Evolutionary conservation across 2,797 vertebrate species (phyloP).

Genomic region (Artibeus lituratus): DNA sequence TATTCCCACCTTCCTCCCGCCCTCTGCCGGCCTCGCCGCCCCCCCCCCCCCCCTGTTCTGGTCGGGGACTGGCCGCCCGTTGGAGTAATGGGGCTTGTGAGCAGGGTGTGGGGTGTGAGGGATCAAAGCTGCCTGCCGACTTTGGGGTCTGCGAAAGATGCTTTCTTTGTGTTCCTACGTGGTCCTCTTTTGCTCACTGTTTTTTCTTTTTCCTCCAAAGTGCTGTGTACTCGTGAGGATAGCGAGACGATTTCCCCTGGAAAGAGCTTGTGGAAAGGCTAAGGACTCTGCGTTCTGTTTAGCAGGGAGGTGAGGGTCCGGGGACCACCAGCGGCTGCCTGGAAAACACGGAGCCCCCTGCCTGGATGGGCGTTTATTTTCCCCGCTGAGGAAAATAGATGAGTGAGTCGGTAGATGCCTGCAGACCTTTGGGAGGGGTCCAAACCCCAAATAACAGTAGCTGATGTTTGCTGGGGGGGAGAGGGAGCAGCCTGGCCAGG

Average conservation of each 20-base stretch:
- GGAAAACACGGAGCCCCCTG: fast-evolving
- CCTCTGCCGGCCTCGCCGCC: fast-evolving
- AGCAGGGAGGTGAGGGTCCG: fast-evolving
- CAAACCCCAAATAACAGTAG: fast-evolving
- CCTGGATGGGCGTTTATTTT: fast-evolving
- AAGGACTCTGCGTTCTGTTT: background rate
- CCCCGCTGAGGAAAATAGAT: fast-evolving
- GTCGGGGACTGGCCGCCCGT: slow-evolving; percentile 7
- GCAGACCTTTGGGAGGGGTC: background rate
- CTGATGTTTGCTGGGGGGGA: fast-evolving
- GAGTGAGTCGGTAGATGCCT: background rate
- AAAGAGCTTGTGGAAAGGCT: background rate
- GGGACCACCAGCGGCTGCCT: background rate
- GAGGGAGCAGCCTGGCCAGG: background rate
- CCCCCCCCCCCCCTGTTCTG: background rate
- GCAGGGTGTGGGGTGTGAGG: fast-evolving
- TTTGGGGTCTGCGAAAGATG: background rate
- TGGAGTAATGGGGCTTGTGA: slow-evolving; percentile 55
- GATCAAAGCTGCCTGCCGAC: background rate
- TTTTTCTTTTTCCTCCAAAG: background rate
- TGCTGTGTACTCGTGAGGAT: background rate
- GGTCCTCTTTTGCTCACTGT: background rate
- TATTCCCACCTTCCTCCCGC: background rate
- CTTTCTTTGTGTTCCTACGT: background rate
- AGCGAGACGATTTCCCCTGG: background rate